Base-by-base conservation (phyloP, 2,113 vertebrate genomes). In the Trichechus manatus region DNA sequence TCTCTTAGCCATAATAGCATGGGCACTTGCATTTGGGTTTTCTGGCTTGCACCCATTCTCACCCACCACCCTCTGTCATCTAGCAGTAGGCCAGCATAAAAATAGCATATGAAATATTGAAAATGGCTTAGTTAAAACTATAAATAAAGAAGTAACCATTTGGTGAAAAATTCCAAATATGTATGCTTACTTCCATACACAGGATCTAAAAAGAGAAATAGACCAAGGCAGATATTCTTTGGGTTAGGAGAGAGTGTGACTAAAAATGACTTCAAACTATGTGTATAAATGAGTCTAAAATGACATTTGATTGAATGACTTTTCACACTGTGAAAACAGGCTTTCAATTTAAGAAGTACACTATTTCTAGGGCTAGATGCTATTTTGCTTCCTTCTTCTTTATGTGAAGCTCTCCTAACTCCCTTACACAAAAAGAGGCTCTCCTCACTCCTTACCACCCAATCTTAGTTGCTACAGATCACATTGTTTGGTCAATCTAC, bases 71-170 rank as follows among this genome's bases (percentile, higher is more conserved):
- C 9, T 70, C 78, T 27, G 6, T 22, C 47, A 87, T 42, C 39
- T 59, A 78, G 64, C 39, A 82, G 31, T 63, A 85, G 85, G 29
- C 56, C 17, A 86, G 1, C 56, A 75, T 77, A 47, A 84, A 88
- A 94, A 66, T 17, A 79, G 33, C 31, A 7, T 17, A 70, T 39
- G 66, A 25, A 66, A 61, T 93, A 93, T 84, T 86, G 5, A 72
- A 91, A 95, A 91, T 59, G 7, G 59, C 66, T 74, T 89, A 17
- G 17, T 39, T 87, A 78, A 95, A 93, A 89, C 82, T 19, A 78
- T 42, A 95, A 92, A 78, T 42, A 95, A 92, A 59, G 80, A 75
- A 77, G 72, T 44, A 61, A 56, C 31, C 22, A 47, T 68, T 92
- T 95, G 66, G 9, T 93, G 56, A 64, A 81, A 94, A 89, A 44